phyloP scores from a whole-genome alignment of 2,797 vertebrate genomes.

The Anolis apletophallus region DNA sequence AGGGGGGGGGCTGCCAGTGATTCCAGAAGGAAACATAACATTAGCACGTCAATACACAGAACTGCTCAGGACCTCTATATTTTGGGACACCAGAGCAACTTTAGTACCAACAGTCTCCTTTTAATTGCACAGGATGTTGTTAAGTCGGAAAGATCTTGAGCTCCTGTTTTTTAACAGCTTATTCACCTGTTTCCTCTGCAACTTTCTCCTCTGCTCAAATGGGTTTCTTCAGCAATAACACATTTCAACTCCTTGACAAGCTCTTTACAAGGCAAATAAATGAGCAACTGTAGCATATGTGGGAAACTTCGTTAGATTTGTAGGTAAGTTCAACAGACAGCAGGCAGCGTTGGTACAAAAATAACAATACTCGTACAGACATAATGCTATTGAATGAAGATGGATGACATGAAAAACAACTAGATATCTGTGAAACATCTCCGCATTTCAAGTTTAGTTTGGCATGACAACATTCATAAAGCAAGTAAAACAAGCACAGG shows the following conservation, averaged over 20 bases:
- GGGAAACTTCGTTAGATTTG: not conserved
- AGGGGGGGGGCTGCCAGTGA: too few species aligned
- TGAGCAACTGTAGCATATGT: not conserved
- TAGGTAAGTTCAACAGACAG: not conserved
- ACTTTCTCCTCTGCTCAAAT: not conserved
- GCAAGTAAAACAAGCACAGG: not conserved
- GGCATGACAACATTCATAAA: not conserved
- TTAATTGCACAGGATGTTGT: slow-evolving; percentile 8
- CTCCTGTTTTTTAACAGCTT: slow-evolving; percentile 12
- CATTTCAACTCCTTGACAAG: not conserved
- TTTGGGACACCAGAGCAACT: not conserved
- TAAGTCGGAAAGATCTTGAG: not conserved
- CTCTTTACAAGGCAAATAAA: slow-evolving; percentile 2
- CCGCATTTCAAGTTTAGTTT: not conserved
- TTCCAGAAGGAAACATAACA: slow-evolving; percentile 8
- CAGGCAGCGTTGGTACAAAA: not conserved
- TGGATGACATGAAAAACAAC: not conserved
- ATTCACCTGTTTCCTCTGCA: not conserved
- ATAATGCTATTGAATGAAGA: not conserved
- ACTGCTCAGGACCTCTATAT: not conserved
- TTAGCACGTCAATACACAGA: not conserved
- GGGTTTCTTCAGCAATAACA: not conserved
- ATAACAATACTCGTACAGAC: not conserved
- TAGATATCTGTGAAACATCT: not conserved
- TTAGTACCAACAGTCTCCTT: not conserved